phyloP scores from a whole-genome alignment of 2,113 vertebrate species.

The Motacilla tschutschensis region DNA sequence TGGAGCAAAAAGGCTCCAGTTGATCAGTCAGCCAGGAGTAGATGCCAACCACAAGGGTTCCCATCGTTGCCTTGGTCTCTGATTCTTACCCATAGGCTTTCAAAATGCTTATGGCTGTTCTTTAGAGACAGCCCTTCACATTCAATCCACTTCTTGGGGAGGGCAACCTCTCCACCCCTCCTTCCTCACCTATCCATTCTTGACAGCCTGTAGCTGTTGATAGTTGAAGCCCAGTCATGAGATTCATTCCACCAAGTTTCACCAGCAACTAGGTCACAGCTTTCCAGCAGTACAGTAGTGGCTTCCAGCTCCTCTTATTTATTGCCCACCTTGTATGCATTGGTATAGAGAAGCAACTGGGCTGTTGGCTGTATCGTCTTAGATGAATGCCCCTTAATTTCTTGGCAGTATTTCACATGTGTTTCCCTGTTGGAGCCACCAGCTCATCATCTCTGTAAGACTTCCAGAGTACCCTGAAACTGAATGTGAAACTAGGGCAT shows the following conservation, averaged over 20 bases:
- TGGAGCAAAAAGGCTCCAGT: neutral
- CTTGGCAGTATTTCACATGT: neutral
- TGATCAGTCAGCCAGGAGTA: neutral
- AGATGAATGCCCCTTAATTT: neutral
- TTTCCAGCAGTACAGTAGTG: neutral
- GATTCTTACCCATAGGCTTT: neutral
- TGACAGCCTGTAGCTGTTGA: neutral
- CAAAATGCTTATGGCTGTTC: neutral
- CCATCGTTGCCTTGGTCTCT: neutral
- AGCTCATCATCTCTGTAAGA: neutral
- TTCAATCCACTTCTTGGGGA: neutral
- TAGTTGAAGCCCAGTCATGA: neutral
- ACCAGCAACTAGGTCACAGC: fast-evolving
- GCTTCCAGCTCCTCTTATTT: neutral
- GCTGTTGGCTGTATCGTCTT: neutral
- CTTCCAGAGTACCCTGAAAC: neutral
- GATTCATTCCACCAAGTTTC: neutral
- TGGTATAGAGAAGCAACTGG: neutral
- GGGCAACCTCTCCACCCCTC: neutral
- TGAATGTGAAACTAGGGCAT: neutral
- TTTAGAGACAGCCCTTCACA: neutral
- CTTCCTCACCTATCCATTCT: neutral
- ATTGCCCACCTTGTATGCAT: neutral
- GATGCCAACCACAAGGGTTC: neutral
- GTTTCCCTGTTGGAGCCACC: neutral